Percentiles rank a stretch among this genome's conserved stretches.
Conservation (phyloP, 2,113 vertebrate genomes). For the Mus musculus region GRCm39 chrX:63461501-63462000, state of each 20-base stretch:
- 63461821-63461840: neutral
- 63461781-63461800: neutral
- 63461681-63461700: neutral
- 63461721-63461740: neutral
- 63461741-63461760: conserved; percentile 20
- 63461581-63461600: neutral
- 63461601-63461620: neutral
- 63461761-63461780: neutral
- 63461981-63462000: neutral
- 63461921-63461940: neutral
- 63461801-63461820: neutral
- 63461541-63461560: neutral
- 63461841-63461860: neutral
- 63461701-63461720: neutral
- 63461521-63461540: neutral
- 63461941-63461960: neutral
- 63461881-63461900: neutral
- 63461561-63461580: neutral
- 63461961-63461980: neutral
- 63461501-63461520: neutral
- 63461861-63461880: neutral
- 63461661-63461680: neutral
- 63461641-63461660: neutral
- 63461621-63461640: neutral
- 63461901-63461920: neutral